phyloP scores from a whole-genome alignment of 2,888 invertebrate species.

The Danaus chrysippus region DNA sequence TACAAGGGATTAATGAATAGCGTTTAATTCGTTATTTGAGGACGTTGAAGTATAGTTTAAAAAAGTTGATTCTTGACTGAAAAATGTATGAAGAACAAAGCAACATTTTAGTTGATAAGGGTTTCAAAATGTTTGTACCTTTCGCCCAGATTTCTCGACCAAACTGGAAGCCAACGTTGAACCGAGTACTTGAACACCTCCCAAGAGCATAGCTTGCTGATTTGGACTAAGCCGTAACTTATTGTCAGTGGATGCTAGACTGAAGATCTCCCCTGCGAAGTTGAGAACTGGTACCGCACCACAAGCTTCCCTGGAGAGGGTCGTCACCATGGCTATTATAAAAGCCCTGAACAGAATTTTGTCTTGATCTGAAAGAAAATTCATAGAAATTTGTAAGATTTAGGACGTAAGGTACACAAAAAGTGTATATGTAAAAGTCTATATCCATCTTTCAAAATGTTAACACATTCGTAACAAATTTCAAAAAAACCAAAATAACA shows the following conservation, averaged over 20 bases:
- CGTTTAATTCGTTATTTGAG: too few species aligned
- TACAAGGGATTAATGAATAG: too few species aligned
- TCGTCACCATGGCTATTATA: constrained; percentile 50
- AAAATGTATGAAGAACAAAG: too few species aligned
- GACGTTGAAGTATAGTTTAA: too few species aligned
- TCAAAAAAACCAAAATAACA: too few species aligned
- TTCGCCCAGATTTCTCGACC: constrained; percentile 62
- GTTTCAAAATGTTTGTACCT: constrained; percentile 41
- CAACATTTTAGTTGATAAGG: too few species aligned
- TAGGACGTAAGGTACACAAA: too few species aligned
- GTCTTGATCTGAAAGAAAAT: constrained; percentile 52
- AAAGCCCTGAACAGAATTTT: constrained; percentile 59
- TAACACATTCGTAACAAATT: too few species aligned
- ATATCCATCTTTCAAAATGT: too few species aligned
- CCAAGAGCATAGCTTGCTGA: constrained; percentile 68
- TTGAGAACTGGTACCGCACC: constrained; percentile 63
- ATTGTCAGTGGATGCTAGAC: constrained; percentile 47
- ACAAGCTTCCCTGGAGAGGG: constrained; percentile 59
- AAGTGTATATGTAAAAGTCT: too few species aligned
- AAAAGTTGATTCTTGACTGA: too few species aligned
- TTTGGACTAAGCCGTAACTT: constrained; percentile 54
- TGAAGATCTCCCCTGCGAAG: constrained; percentile 68
- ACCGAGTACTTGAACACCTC: constrained; percentile 61
- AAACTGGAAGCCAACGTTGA: constrained; percentile 55
- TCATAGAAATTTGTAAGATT: too few species aligned